A percentile compares a stretch with the other conserved stretches of the same genome.
Evolutionary conservation across 2,113 vertebrate genomes (phyloP).

Genomic region (Nothoprocta pentlandii): DNA sequence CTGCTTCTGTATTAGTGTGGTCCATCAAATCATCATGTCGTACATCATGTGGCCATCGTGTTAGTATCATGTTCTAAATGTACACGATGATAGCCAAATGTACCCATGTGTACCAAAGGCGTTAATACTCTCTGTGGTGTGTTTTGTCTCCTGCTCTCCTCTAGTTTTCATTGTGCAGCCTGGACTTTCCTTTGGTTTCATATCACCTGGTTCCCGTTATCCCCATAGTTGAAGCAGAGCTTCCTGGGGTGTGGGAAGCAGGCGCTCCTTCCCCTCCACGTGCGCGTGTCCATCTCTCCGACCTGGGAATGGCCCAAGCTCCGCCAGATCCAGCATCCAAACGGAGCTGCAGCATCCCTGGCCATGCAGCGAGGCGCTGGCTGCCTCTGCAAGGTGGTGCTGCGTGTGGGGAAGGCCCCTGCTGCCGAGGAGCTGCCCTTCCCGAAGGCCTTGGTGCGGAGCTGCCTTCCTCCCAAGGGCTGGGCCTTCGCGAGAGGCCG

Average conservation of each 20-base stretch:
- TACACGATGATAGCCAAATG: not conserved
- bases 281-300: not conserved
- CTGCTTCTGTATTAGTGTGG: not conserved
- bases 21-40: not conserved
- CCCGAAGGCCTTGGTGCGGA: not conserved
- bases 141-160: not conserved
- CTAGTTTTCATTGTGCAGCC: not conserved
- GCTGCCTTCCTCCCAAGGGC: rapidly evolving
- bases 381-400: not conserved
- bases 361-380: not conserved
- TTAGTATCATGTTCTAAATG: not conserved
- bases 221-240: not conserved
- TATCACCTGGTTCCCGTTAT: not conserved
- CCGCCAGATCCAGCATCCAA: not conserved
- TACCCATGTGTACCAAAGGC: not conserved
- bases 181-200: not conserved
- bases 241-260: not conserved
- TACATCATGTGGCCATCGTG: rapidly evolving
- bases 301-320: too few relatives aligned
- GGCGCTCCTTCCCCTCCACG: not conserved
- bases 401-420: not conserved
- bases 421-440: not conserved
- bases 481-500: not conserved
- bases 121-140: not conserved
- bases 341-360: not conserved